phyloP scores from a whole-genome alignment of 1,140 invertebrate genomes.

The Leptopilina boulardi region DNA sequence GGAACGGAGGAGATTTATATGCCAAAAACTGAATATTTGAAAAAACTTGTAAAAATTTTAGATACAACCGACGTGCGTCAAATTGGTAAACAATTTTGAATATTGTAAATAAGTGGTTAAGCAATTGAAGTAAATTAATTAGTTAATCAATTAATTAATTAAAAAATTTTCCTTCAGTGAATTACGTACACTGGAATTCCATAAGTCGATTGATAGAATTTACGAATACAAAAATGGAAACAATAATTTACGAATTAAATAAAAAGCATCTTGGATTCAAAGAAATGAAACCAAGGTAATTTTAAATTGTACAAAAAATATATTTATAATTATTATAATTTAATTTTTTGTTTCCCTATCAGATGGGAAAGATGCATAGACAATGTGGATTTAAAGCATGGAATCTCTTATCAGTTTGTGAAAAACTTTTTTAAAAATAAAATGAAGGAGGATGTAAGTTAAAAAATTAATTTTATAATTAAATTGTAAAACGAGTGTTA shows the following conservation, averaged over 20 bases:
- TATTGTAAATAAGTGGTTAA: too few species aligned
- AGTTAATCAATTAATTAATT: not conserved
- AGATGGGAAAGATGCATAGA: slow-evolving; percentile 30
- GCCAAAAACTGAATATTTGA: not conserved
- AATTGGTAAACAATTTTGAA: not conserved
- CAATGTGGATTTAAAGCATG: not conserved
- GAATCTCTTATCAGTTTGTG: slow-evolving; percentile 30
- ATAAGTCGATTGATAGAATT: not conserved
- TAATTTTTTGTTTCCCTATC: not conserved
- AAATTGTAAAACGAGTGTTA: too few species aligned
- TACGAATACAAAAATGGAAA: slow-evolving; percentile 7
- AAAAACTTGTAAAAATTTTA: not conserved
- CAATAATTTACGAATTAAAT: not conserved
- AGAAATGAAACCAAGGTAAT: not conserved
- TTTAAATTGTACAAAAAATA: not conserved
- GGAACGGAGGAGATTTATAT: not conserved
- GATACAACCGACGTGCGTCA: not conserved
- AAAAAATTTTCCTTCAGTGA: not conserved
- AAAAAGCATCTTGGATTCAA: not conserved
- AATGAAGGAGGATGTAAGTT: slow-evolving; percentile 1
- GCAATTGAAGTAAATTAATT: too few species aligned
- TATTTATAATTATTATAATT: not conserved
- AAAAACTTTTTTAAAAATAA: slow-evolving; percentile 2
- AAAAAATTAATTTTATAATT: too few species aligned
- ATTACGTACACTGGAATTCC: not conserved